Evolutionary conservation across 2,888 invertebrate species (phyloP).

Genomic region (Eurois occulta): DNA sequence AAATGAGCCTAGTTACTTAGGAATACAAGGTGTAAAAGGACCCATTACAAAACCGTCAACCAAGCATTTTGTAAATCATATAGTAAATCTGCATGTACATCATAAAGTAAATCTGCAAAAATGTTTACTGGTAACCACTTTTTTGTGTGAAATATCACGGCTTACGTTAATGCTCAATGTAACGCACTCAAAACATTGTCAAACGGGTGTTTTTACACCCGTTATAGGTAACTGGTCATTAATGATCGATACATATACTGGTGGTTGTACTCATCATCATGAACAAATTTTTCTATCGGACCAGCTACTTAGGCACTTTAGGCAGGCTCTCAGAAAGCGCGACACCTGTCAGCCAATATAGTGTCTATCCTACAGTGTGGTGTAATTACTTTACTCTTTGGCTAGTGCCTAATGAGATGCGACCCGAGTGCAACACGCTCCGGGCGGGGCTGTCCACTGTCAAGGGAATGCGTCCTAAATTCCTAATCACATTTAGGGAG

Average conservation of each 20-base stretch:
- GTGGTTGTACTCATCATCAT: background rate
- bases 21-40: background rate
- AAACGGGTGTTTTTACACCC: background rate
- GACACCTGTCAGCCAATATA: background rate
- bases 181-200: background rate
- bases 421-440: constrained; percentile 34
- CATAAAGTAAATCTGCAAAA: too few relatives aligned
- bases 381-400: constrained; percentile 19
- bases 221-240: background rate
- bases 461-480: background rate
- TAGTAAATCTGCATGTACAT: too few relatives aligned
- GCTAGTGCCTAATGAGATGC: constrained; percentile 39
- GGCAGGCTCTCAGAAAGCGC: too few relatives aligned
- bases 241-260: background rate
- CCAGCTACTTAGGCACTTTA: too few relatives aligned
- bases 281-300: background rate
- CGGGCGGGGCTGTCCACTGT: constrained; percentile 46
- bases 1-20: background rate
- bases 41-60: too few relatives aligned
- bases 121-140: too few relatives aligned
- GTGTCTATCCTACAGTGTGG: background rate
- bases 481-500: background rate
- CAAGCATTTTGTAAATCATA: too few relatives aligned
- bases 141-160: background rate
- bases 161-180: too few relatives aligned